Evolutionary conservation across 1,140 invertebrate species (phyloP).

Genomic region (Saccostrea echinata): DNA sequence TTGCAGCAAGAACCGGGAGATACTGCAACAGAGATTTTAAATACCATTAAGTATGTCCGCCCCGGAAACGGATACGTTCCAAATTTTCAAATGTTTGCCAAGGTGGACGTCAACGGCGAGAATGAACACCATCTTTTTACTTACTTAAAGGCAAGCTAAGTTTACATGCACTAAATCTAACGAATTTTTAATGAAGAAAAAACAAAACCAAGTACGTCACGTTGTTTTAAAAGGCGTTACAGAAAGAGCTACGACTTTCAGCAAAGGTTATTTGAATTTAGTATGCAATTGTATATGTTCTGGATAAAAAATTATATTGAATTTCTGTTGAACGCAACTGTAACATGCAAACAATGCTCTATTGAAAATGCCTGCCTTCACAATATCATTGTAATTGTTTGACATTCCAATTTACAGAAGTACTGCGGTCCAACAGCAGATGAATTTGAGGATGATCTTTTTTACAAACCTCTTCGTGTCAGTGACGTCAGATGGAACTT

Average conservation of each 20-base stretch:
- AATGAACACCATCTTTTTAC: slow-evolving; percentile 83
- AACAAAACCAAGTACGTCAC: too few species aligned
- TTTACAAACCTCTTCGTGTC: slow-evolving; percentile 74
- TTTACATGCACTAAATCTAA: too few species aligned
- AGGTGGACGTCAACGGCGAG: slow-evolving; percentile 84
- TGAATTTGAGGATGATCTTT: slow-evolving; percentile 61
- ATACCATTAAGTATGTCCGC: slow-evolving; percentile 82
- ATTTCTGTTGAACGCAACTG: too few species aligned
- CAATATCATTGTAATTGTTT: not conserved
- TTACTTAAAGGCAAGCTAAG: slow-evolving; percentile 81
- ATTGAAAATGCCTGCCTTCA: too few species aligned
- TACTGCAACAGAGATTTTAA: slow-evolving; percentile 81
- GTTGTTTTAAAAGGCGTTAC: too few species aligned
- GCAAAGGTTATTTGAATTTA: too few species aligned
- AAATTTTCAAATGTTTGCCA: slow-evolving; percentile 81
- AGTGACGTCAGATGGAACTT: slow-evolving; percentile 84
- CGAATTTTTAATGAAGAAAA: too few species aligned
- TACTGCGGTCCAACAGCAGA: slow-evolving; percentile 68
- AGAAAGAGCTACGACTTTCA: too few species aligned
- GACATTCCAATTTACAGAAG: slow-evolving; percentile 54
- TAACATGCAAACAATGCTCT: too few species aligned
- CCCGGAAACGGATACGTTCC: slow-evolving; percentile 83
- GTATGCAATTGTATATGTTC: too few species aligned
- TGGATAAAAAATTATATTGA: too few species aligned
- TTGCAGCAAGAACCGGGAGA: slow-evolving; percentile 81